phyloP scores from a whole-genome alignment of 2,797 vertebrate species.

The Echiichthys vipera region DNA sequence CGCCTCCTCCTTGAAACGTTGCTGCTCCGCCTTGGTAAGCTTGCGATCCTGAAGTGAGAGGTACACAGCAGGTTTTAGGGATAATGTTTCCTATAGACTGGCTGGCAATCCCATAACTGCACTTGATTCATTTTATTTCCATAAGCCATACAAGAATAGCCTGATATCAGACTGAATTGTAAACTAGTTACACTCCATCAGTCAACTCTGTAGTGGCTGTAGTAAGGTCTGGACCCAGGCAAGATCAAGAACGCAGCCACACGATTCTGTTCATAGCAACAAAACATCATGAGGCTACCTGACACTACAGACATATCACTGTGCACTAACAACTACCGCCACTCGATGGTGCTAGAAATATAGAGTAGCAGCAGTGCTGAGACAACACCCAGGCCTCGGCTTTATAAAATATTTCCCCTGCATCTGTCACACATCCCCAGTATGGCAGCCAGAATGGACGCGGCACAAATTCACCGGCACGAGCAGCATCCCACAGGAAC shows the following conservation, averaged over 20 bases:
- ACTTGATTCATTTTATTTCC: neutral
- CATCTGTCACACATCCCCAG: conserved; percentile 70
- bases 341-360: conserved; percentile 79
- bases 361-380: conserved; percentile 48
- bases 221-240: too few species aligned
- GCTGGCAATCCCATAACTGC: neutral
- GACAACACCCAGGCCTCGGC: conserved; percentile 78
- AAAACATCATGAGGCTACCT: neutral
- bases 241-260: neutral
- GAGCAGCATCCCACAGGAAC: conserved; percentile 41
- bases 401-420: conserved; percentile 75
- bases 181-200: too few species aligned
- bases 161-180: too few species aligned
- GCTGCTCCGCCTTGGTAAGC: conserved; percentile 94
- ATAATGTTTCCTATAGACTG: neutral
- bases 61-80: neutral
- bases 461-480: conserved; percentile 48
- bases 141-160: neutral
- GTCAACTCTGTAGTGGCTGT: too few species aligned
- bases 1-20: conserved; percentile 96
- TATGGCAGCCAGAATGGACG: conserved; percentile 61
- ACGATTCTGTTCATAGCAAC: neutral
- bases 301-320: neutral
- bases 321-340: conserved; percentile 47
- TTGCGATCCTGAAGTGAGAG: conserved; percentile 89